Base-by-base conservation (phyloP, 2,113 vertebrate genomes). In the Lagopus muta region DNA sequence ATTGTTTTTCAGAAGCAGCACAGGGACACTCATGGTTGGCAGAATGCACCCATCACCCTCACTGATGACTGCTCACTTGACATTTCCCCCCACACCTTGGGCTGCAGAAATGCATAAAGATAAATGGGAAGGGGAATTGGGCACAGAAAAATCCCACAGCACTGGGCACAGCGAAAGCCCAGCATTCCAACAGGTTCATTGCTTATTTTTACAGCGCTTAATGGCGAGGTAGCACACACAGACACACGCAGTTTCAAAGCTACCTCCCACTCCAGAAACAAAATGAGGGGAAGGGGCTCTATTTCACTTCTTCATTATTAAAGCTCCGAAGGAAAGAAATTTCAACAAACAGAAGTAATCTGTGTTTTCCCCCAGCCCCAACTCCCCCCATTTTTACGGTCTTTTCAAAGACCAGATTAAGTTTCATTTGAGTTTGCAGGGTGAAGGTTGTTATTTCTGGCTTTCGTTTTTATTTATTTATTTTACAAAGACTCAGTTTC, bases 321-420 rank as follows among this genome's bases (percentile, higher is more conserved):
- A 95, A 93, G 70, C 52, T 95, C 94, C 82, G 70, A 94, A 92
- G 73, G 60, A 88, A 94, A 94, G 90, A 89, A 72, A 93, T 90
- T 94, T 96, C 92, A 97, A 96, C 87, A 96, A 95, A 97, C 84
- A 96, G 47, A 82, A 94, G 95, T 93, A 97, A 97, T 92, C 91
- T 79, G 27, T 64, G 65, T 72, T 18, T 65, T 93, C 85, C 92
- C 62, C 61, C 67, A 76, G 48, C 66, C 76, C 42, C 81, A 93
- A 60, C 55, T 94, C 67, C 55, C 61, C 69, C 74, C 45, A 38
- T 66, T 84, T 95, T 94, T 95, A 94, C 0, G 3, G 82, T 48
- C 54, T 84, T 96, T 93, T 92, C 79, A 47, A 79, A 94, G 78
- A 40, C 58, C 81, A 91, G 76, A 86, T 95, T 89, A 90, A 69